Base-by-base conservation (phyloP, 2,797 vertebrate genomes). In the Protosalanx chinensis region DNA sequence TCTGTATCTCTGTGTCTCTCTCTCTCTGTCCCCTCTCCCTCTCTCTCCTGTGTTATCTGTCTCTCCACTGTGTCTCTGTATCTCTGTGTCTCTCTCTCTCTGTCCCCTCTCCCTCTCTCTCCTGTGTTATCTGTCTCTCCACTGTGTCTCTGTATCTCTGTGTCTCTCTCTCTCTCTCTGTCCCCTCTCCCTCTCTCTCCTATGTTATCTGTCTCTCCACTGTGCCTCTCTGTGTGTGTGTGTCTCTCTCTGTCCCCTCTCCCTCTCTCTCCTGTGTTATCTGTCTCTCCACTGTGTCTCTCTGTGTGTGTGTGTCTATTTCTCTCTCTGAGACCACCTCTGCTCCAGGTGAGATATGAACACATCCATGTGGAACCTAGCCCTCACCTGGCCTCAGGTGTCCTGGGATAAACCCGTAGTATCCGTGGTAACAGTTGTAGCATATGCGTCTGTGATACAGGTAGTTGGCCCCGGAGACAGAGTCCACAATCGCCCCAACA, bases 381-480 rank as follows among this genome's bases (percentile, higher is more conserved):
- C 64, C 81, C 92, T 82, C 88, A 98, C 96, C 94, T 92, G 93
- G 77, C 30, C 85, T 84, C 49, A 86, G 67, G 68, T 82, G 80
- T 74, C 77, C 88, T 18, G 27, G 65, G 32, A 86, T 84, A 76
- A 92, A 88, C 4, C 90, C 86, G 30, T 86, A 84, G 76, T 93
- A 88, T 6, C 90, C 86, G 0, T 82, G 79, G 68, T 93, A 71
- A 86, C 96, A 98, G 5, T 87, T 94, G 75, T 93, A 93, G 86
- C 96, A 98, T 84, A 83, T 90, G 69, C 91, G 92, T 85, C 94
- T 93, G 67, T 92, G 85, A 79, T 93, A 93, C 76, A 73, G 91
- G 75, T 92, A 89, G 72, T 91, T 88, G 0, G 89, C 76, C 1
- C 88, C 82, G 1, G 81, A 78, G 12, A 84, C 82, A 75, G 90